Conservation (phyloP, 2,888 invertebrate genomes). For the Melipona bicolor region DNA sequence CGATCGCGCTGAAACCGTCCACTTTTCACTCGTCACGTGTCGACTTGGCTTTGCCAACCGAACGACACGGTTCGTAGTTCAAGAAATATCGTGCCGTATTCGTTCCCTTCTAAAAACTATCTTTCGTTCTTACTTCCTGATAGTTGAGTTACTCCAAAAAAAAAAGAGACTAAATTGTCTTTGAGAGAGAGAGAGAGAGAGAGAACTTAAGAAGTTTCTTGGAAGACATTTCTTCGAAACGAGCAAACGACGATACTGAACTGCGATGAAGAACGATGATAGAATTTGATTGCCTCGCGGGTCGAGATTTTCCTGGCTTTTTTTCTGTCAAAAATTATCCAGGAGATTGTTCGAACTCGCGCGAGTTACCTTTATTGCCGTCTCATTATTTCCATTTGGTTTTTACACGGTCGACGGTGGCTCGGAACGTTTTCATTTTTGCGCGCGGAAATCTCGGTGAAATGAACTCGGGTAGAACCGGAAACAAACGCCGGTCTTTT, state of each 20-base stretch:
- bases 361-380: slow-evolving; percentile 1
- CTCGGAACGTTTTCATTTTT: slow-evolving; percentile 14
- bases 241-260: neutral
- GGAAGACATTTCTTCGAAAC: neutral
- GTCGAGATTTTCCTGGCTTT: neutral
- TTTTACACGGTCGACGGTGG: slow-evolving; percentile 6
- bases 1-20: slow-evolving; percentile 10
- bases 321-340: slow-evolving; percentile 5
- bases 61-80: neutral
- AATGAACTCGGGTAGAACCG: neutral
- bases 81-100: neutral
- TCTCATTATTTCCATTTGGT: slow-evolving; percentile 47
- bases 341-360: neutral
- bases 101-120: too few relatives aligned
- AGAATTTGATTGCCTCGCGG: slow-evolving; percentile 12
- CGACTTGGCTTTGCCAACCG: neutral
- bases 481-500: neutral
- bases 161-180: neutral
- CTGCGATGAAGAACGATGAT: slow-evolving; percentile 6
- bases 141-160: neutral
- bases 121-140: too few relatives aligned
- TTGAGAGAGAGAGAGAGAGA: neutral
- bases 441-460: slow-evolving; percentile 15
- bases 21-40: slow-evolving; percentile 14
- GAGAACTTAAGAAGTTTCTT: neutral